These are phyloP conservation scores for Pangasius sanitwongsei DNA, from an alignment of 2,797 vertebrate genomes.

Conservation along the genomic window DNA sequence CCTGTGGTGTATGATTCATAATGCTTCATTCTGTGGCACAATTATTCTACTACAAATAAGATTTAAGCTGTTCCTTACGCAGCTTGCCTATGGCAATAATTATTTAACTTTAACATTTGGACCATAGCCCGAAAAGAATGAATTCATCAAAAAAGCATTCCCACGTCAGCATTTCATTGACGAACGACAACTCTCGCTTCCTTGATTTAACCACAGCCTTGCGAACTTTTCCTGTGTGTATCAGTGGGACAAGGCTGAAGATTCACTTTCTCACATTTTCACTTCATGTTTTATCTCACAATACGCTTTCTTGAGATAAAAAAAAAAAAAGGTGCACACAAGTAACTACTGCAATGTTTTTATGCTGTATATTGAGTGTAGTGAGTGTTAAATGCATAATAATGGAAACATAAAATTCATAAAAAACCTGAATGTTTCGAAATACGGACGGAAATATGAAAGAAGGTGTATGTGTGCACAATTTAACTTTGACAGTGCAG, in stretches of 20 bases:
- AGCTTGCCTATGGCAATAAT: neutral
- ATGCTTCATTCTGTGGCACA: neutral
- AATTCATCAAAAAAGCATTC: slow-evolving; percentile 47
- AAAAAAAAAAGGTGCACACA: neutral
- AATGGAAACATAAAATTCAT: neutral
- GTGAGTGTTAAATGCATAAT: neutral
- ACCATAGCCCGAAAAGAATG: slow-evolving; percentile 15
- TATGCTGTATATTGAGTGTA: no score
- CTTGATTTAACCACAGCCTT: slow-evolving; percentile 66
- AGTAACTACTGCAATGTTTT: neutral
- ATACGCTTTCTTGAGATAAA: slow-evolving; percentile 9
- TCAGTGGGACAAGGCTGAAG: slow-evolving; percentile 65
- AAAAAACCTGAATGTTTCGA: neutral
- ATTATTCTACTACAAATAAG: neutral
- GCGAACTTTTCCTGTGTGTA: slow-evolving; percentile 67
- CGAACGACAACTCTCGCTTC: slow-evolving; percentile 65
- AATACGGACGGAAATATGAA: neutral
- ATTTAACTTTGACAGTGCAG: neutral
- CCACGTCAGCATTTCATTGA: slow-evolving; percentile 64
- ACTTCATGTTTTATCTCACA: slow-evolving; percentile 70
- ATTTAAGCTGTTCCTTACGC: neutral
- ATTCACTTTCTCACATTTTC: slow-evolving; percentile 81
- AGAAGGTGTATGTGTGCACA: neutral
- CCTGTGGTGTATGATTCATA: neutral
- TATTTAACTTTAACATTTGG: neutral